phyloP scores from a whole-genome alignment of 2,797 vertebrate species.

The Lithobates sylvaticus region DNA sequence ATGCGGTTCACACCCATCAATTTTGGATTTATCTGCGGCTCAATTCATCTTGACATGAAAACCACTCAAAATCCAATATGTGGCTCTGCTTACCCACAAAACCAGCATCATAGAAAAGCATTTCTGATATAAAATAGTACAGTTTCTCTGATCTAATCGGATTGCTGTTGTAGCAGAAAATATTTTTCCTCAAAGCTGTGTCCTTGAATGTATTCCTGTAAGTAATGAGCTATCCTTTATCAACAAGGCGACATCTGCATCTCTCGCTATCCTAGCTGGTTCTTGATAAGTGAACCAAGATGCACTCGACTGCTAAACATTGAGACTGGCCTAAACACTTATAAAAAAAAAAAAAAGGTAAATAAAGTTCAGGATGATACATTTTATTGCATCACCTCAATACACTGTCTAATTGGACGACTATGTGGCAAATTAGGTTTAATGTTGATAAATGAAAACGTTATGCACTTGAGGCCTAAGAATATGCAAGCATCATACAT shows the following conservation, averaged over 20 bases:
- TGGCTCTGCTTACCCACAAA: slow-evolving; percentile 32
- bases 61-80: slow-evolving; percentile 34
- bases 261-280: slow-evolving; percentile 21
- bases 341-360: not conserved
- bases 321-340: not conserved
- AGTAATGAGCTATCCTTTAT: slow-evolving; percentile 41
- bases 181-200: not conserved
- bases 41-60: slow-evolving; percentile 42
- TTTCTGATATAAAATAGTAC: slow-evolving; percentile 29
- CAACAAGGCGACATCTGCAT: slow-evolving; percentile 35
- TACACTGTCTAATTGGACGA: too few species aligned
- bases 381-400: not conserved
- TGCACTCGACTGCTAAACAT: not conserved
- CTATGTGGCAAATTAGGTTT: too few species aligned
- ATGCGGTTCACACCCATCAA: slow-evolving; percentile 13
- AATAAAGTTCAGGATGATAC: not conserved
- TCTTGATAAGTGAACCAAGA: slow-evolving; percentile 12
- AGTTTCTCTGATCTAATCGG: slow-evolving; percentile 21
- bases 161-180: slow-evolving; percentile 17
- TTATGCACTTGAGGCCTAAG: too few species aligned
- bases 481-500: too few species aligned
- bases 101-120: slow-evolving; percentile 2
- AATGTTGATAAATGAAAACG: too few species aligned
- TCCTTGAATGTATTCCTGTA: slow-evolving; percentile 33
- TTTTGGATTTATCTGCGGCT: slow-evolving; percentile 18